Evolutionary conservation across 1,140 invertebrate species (phyloP), one percentile per base, ranked within the genome.

Genomic region (Chymomyza costata): DNA sequence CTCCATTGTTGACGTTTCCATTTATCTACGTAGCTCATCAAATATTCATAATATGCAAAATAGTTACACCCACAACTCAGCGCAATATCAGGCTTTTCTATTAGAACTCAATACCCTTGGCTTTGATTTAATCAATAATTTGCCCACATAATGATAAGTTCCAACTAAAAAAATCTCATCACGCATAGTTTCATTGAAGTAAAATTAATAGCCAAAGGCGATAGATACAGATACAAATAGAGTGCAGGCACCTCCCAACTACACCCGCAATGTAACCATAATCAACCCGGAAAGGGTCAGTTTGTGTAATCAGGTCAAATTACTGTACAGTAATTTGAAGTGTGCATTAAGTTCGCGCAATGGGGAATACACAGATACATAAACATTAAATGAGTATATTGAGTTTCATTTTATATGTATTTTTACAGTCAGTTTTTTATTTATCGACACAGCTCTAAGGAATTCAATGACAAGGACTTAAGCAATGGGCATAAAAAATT

Each of bases 291-390:
- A 5, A 48, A 47, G 43, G 41, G 47, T 18, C 17, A 17, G 49
- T 46, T 64, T 38, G n/a, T 59, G 59, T 59, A 69, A 69, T 69
- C 65, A 69, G 60, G 65, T 69, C 59, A 69, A n/a, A 64, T 59
- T 46, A 54, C 41, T 63, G 59, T 2, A 46, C 40, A 47, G 49
- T 68, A 68, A 68, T 68, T 68, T 49, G 51, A 41, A 68, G 68
- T 63, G 44, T 51, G 64, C 46, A 68, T 56, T 56, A 67, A 67
- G 44, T 55, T n/a, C 40, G 46, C 32, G 38, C 19, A 38, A 41
- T 38, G 10, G 65, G 58, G 50, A 58, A 69, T 53, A 53, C 38
- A 47, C 11, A 39, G 8, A 58, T 25, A 30, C 25, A 47, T 41
- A 44, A 10, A 17, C 16, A n/a, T 28, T 28, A 19, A 3, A 32